Base-by-base conservation (phyloP, 2,888 invertebrate species). In the Stratiomys singularior region DNA sequence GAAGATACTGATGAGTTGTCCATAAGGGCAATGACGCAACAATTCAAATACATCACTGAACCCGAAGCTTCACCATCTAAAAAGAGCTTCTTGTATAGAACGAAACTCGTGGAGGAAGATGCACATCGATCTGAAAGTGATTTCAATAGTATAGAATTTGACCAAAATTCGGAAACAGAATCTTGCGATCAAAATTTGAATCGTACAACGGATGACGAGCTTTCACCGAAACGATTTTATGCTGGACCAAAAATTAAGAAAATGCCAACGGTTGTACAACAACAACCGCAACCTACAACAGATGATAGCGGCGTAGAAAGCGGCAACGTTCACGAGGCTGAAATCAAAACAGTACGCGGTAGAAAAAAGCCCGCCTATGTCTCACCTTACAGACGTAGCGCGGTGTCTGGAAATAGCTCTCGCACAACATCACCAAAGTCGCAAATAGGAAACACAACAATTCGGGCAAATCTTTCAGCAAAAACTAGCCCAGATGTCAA, bases 321-420 rank as follows among this genome's bases (percentile, higher is more conserved):
- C 23, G 52, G 67, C 13, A 56, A 52, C 66, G 18, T 44, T 13
- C 25, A 23, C 18, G 44, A 37, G 5, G 66, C 21, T 23, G 81
- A 52, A 66, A 83, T 82, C 0, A 87, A 86, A 77, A 80, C 82
- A 3, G 83, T 87, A 28, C 83, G 86, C 23, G 87, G 88, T 0
- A 89, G 91, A 0, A 93, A 92, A 83, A 87, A 87, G 78, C 91
- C 92, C 0, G 87, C 92, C 56, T 94, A 94, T 84, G 88, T 91
- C 18, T 90, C 91, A 13, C 90, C 90, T 11, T 90, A 91, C 83
- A 85, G 89, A 81, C 84, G 88, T 74, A 88, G 83, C 78, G 83
- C 85, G 0, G 83, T 88, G 0, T 82, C 84, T 11, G 77, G 79
- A 30, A 81, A 84, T 7, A 88, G 87, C 77, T 88, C 78, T 76